Base-by-base conservation (phyloP, 2,113 vertebrate genomes). In the Chamaea fasciata region DNA sequence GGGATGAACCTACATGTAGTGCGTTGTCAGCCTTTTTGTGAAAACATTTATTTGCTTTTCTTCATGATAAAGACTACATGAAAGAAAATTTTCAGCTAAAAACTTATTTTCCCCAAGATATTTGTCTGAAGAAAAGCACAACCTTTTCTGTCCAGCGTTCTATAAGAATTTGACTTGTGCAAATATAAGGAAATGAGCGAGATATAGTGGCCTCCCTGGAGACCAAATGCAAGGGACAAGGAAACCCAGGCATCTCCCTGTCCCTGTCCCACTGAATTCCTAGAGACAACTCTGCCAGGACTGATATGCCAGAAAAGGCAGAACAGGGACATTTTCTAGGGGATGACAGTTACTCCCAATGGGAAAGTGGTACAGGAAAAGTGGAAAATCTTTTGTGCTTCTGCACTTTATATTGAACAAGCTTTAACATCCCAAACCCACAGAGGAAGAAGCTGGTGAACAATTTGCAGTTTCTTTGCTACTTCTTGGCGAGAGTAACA, bases 341-440 rank as follows among this genome's bases (percentile, higher is more conserved):
- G 59, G 11, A 33, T 44, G 26, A 15, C 57, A 83, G 69, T 62
- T 65, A 22, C 8, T 89, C n/a, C n/a, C 9, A 8, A 0, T 8
- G 27, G 73, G 52, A 75, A 82, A 27, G 6, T 30, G 59, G 12
- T 59, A 39, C 31, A 56, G 89, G 39, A 68, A 76, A 85, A 24
- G 35, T 37, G 22, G 57, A 24, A 67, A 82, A 47, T 10, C 5
- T 70, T 91, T 74, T 70, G 26, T 39, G 8, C 37, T 52, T 67
- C 35, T 7, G 6, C 0, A 2, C 28, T 80, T 83, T 30, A 16
- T 37, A 3, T 35, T 83, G 73, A 90, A 67, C 64, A 28, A 60
- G 56, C 30, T 84, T 74, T 50, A 27, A 78, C 55, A 37, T 63
- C 44, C 19, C 0, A 0, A 27, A 6, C 31, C 67, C 22, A 2